Evolutionary conservation across 2,113 vertebrate species (phyloP).

Genomic region (Seriola quinqueradiata): DNA sequence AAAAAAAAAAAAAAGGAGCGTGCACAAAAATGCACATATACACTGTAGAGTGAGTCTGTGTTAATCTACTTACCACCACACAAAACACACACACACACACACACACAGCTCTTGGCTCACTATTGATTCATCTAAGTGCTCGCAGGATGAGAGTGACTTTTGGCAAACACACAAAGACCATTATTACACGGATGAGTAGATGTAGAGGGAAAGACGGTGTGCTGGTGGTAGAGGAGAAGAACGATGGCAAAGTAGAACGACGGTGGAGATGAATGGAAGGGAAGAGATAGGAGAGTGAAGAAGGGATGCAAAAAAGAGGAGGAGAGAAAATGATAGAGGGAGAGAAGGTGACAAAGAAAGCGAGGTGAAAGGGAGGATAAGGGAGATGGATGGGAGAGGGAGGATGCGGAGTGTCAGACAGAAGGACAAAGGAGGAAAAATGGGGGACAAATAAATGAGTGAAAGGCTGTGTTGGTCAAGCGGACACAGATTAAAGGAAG

Average conservation of each 20-base stretch:
- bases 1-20: not conserved
- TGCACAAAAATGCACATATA: not conserved
- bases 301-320: not conserved
- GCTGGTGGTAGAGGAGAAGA: conserved; percentile 4
- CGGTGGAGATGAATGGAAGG: not conserved
- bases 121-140: conserved; percentile 84
- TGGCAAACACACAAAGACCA: conserved; percentile 80
- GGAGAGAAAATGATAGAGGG: conserved; percentile 6
- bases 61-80: conserved; percentile 13
- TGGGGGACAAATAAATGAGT: conserved; percentile 60
- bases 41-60: not conserved
- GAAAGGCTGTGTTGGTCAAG: conserved; percentile 45
- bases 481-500: conserved; percentile 51
- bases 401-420: conserved; percentile 35
- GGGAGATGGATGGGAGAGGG: conserved; percentile 25
- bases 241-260: conserved; percentile 13
- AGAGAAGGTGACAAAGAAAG: conserved; percentile 26
- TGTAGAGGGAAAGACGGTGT: conserved; percentile 18
- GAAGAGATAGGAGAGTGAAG: not conserved
- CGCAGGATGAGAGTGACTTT: conserved; percentile 78
- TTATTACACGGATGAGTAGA: conserved; percentile 65
- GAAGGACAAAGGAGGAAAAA: conserved; percentile 43
- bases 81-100: conserved; percentile 32
- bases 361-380: conserved; percentile 19
- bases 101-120: conserved; percentile 36